phyloP scores from a whole-genome alignment of 1,140 invertebrate genomes.

The Drepana arcuata region DNA sequence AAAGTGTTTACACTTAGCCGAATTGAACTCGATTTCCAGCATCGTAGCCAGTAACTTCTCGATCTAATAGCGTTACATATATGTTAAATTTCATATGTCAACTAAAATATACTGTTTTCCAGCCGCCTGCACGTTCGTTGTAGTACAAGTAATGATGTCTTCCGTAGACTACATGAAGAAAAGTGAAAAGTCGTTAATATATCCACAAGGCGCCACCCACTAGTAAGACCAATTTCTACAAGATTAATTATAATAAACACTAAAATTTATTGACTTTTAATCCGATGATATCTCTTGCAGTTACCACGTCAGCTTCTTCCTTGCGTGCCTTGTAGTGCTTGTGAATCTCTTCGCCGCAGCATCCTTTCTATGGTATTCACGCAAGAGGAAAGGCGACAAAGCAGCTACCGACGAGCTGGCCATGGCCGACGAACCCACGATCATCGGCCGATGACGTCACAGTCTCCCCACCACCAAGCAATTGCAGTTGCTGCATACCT shows the following conservation, averaged over 20 bases:
- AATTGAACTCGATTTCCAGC: too few species aligned
- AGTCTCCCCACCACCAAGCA: conserved; percentile 13
- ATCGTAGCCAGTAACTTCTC: too few species aligned
- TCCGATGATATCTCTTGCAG: conserved; percentile 23
- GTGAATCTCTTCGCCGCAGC: conserved; percentile 80
- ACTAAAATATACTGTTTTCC: conserved; percentile 14
- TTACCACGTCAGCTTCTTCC: conserved; percentile 82
- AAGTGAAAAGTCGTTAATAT: conserved; percentile 76
- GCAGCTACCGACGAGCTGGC: conserved; percentile 84
- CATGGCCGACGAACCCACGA: conserved; percentile 88
- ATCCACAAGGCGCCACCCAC: conserved; percentile 78
- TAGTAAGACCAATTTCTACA: conserved; percentile 64
- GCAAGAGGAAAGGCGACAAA: conserved; percentile 87
- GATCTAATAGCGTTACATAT: too few species aligned
- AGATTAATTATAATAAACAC: neutral
- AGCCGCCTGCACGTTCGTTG: conserved; percentile 76
- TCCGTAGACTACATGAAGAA: conserved; percentile 81
- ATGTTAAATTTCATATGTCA: conserved; percentile 1
- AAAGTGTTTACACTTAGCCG: too few species aligned
- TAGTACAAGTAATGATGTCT: conserved; percentile 84
- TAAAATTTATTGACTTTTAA: neutral
- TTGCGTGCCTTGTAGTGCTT: conserved; percentile 86
- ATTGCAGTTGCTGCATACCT: conserved; percentile 25
- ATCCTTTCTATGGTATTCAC: conserved; percentile 84
- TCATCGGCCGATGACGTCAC: conserved; percentile 81